These are phyloP conservation scores for Lasioglossum calceatum DNA, from an alignment of 2,888 invertebrate genomes.

Conservation along the genomic window DNA sequence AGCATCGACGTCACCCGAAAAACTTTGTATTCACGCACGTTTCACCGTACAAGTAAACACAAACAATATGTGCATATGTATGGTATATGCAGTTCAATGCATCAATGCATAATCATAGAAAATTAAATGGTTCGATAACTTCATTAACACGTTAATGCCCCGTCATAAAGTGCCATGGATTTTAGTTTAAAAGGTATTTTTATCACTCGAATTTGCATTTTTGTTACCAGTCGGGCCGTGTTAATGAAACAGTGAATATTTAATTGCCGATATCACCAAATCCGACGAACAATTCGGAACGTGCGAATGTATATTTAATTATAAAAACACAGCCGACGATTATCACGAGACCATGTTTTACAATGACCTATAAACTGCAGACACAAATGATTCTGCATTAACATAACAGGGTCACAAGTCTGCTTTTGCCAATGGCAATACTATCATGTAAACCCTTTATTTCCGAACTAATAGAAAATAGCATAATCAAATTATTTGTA, in stretches of 20 bases:
- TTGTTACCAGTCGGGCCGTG: background rate
- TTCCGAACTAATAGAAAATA: slow-evolving; percentile 7
- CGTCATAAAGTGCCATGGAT: background rate
- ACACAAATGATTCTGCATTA: slow-evolving; percentile 29
- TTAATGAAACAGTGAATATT: slow-evolving; percentile 52
- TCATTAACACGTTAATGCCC: slow-evolving; percentile 8
- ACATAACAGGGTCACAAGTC: slow-evolving; percentile 30
- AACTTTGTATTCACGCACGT: background rate
- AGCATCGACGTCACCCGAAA: background rate
- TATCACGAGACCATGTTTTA: slow-evolving; percentile 16
- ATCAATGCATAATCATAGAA: slow-evolving; percentile 2
- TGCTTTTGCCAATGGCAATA: slow-evolving; percentile 8
- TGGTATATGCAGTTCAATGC: background rate
- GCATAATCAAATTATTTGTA: background rate
- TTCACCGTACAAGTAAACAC: background rate
- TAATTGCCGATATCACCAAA: slow-evolving; percentile 31
- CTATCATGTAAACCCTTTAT: background rate
- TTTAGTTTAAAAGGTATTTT: slow-evolving; percentile 23
- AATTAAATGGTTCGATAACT: slow-evolving; percentile 3
- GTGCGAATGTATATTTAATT: slow-evolving; percentile 43
- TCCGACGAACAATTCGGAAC: slow-evolving; percentile 35
- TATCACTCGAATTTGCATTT: slow-evolving; percentile 23
- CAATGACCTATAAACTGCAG: slow-evolving; percentile 36
- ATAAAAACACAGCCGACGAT: slow-evolving; percentile 32
- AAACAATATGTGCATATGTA: background rate